Evolutionary conservation across 2,113 vertebrate species (phyloP).

Genomic region (Ameiurus melas): DNA sequence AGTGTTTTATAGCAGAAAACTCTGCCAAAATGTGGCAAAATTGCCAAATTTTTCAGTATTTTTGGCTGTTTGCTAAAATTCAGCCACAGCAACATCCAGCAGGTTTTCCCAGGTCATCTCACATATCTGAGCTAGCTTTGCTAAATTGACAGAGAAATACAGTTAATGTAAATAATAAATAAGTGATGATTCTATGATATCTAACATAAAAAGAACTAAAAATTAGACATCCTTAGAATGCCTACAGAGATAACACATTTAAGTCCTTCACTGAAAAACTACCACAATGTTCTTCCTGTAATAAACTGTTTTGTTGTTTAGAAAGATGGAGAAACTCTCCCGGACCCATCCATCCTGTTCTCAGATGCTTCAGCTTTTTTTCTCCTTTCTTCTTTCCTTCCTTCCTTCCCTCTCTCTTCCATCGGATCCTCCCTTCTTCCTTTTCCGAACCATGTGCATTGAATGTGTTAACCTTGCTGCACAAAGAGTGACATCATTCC

Average conservation of each 20-base stretch:
- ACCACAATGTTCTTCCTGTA: not conserved
- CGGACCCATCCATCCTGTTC: constrained; percentile 8
- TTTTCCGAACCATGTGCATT: constrained; percentile 31
- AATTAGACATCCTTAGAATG: not conserved
- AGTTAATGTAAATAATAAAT: not conserved
- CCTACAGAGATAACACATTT: not conserved
- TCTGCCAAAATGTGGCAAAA: not conserved
- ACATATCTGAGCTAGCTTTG: not conserved
- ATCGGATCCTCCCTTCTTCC: constrained; percentile 22
- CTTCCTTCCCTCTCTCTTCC: constrained; percentile 27
- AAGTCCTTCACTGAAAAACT: not conserved
- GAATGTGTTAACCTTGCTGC: constrained; percentile 34
- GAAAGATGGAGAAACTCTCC: constrained; percentile 13
- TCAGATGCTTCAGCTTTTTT: constrained; percentile 19
- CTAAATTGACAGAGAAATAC: not conserved
- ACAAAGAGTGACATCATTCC: constrained; percentile 42
- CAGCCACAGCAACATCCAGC: not conserved
- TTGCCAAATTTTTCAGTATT: not conserved
- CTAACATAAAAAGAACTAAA: not conserved
- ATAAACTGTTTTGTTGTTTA: constrained; percentile 6
- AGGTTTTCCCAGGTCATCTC: not conserved
- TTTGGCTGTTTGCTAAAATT: not conserved
- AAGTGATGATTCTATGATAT: not conserved
- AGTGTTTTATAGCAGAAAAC: not conserved
- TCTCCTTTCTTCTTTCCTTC: constrained; percentile 23